Percentiles rank a stretch among this genome's conserved stretches.
phyloP scores from a whole-genome alignment of 2,113 vertebrate genomes.

The Pungitius pungitius region DNA sequence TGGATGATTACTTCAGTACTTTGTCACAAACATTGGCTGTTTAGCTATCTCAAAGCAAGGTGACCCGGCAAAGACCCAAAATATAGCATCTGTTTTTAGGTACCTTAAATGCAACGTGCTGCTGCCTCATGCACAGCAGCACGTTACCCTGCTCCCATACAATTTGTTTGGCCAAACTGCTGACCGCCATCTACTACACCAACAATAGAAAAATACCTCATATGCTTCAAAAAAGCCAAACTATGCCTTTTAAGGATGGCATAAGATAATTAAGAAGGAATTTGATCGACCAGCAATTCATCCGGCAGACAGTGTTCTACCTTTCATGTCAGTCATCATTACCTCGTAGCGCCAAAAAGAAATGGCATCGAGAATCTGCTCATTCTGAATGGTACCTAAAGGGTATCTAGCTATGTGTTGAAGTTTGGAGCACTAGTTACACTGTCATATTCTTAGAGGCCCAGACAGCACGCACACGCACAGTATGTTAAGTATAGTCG shows the following conservation, averaged over 20 bases:
- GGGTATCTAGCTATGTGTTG: not conserved
- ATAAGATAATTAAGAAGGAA: slow-evolving; percentile 7
- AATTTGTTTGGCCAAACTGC: not conserved
- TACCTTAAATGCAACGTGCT: not conserved
- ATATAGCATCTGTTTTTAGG: not conserved
- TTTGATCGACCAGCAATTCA: slow-evolving; percentile 20
- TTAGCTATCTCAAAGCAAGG: not conserved
- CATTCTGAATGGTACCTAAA: slow-evolving; percentile 42
- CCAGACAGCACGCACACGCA: slow-evolving; percentile 17
- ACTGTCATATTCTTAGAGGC: slow-evolving; percentile 10
- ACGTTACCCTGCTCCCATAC: not conserved
- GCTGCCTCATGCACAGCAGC: not conserved
- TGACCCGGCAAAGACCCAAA: not conserved
- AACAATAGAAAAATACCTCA: too few relatives aligned
- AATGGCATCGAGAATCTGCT: slow-evolving; percentile 28
- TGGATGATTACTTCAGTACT: not conserved
- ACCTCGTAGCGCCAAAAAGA: slow-evolving; percentile 14
- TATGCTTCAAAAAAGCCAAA: not conserved
- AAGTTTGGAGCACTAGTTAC: slow-evolving; percentile 50
- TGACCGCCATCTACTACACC: too few relatives aligned
- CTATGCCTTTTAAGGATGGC: slow-evolving; percentile 13
- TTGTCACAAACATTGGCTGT: not conserved
- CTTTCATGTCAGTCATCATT: slow-evolving; percentile 6
- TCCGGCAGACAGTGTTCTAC: not conserved
- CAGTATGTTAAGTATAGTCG: slow-evolving; percentile 25